Percentiles rank a stretch among this genome's conserved stretches.
Conservation (phyloP, 2,113 vertebrate genomes). For the Poicephalus gulielmi region DNA sequence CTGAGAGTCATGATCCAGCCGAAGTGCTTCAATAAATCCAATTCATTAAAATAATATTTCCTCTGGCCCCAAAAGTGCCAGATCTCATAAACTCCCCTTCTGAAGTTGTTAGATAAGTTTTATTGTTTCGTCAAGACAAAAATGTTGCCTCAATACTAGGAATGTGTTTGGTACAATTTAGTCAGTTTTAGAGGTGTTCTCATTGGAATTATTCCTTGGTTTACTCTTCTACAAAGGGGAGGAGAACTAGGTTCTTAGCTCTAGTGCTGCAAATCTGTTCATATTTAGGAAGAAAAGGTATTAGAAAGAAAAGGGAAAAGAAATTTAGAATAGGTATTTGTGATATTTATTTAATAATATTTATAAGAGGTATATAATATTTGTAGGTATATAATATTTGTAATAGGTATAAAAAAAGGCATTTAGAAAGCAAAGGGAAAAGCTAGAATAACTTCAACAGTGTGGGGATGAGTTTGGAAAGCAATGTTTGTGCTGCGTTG, state of each 20-base stretch:
- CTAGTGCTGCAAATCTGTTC: background rate
- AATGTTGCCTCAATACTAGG: background rate
- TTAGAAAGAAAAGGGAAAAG: background rate
- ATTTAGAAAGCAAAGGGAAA: background rate
- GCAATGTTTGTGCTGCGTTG: background rate
- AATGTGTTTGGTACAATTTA: slow-evolving; percentile 25
- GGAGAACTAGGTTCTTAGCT: background rate
- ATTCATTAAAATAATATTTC: slow-evolving; percentile 54
- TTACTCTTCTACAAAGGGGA: background rate
- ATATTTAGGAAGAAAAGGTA: background rate
- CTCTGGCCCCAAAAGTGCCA: background rate
- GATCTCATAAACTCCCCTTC: slow-evolving; percentile 14
- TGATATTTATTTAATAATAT: too few relatives aligned
- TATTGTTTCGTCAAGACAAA: slow-evolving; percentile 22
- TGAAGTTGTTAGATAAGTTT: slow-evolving; percentile 29
- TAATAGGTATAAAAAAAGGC: background rate
- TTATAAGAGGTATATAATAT: too few relatives aligned
- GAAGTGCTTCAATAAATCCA: slow-evolving; percentile 32
- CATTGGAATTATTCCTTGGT: background rate
- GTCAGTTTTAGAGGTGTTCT: slow-evolving; percentile 15
- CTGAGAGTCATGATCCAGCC: slow-evolving; percentile 30
- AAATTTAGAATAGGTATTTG: background rate
- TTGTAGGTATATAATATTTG: too few relatives aligned
- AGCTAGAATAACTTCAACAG: background rate
- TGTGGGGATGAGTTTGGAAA: background rate